Evolutionary conservation across 2,113 vertebrate genomes (phyloP).

Genomic region (Gila orcuttii): DNA sequence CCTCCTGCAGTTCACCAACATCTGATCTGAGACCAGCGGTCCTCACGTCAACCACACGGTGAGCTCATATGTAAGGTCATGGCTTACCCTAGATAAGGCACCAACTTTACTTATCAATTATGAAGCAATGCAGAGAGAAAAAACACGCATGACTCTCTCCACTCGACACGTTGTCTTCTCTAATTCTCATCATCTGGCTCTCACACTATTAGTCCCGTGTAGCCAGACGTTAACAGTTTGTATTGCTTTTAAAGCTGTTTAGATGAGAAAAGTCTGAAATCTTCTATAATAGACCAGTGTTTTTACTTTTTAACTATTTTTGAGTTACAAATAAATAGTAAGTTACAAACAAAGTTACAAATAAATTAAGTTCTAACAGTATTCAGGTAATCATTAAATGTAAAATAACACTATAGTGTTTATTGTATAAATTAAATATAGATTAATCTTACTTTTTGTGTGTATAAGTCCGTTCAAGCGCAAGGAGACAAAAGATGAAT

Average conservation of each 20-base stretch:
- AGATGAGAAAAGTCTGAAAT: neutral
- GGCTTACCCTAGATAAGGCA: neutral
- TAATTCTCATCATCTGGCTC: conserved; percentile 5
- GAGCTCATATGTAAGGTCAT: neutral
- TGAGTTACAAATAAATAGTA: too few species aligned
- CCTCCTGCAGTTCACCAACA: neutral
- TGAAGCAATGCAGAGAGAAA: neutral
- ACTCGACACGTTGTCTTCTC: conserved; percentile 26
- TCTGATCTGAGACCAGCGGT: conserved; percentile 1
- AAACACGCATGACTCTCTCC: neutral
- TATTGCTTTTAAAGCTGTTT: neutral
- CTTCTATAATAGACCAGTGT: neutral
- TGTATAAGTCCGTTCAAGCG: too few species aligned
- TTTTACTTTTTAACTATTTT: neutral
- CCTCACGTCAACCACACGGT: neutral
- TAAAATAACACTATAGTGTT: too few species aligned
- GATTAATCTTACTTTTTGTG: too few species aligned
- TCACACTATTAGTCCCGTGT: neutral
- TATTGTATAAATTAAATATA: too few species aligned
- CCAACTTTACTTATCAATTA: conserved; percentile 33
- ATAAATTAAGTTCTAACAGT: too few species aligned
- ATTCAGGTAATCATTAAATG: too few species aligned
- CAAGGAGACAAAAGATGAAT: too few species aligned
- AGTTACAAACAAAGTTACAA: too few species aligned
- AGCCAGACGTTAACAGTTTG: neutral